Evolutionary conservation across 2,797 vertebrate species (phyloP).

Genomic region (Cheirogaleus major): DNA sequence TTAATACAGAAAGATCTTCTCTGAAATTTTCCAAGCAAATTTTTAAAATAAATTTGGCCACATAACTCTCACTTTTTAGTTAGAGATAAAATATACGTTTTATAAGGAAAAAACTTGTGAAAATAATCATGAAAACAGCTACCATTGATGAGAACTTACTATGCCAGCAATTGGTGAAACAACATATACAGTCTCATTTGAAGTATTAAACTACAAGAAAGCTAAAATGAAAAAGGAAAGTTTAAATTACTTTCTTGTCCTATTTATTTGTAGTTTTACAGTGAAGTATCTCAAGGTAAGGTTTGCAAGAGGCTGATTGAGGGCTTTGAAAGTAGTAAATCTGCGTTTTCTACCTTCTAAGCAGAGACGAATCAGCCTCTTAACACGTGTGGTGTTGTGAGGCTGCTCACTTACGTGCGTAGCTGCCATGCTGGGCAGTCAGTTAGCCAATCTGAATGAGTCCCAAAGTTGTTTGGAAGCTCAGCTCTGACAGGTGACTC

Average conservation of each 20-base stretch:
- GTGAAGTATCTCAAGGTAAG: background rate
- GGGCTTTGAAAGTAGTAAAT: background rate
- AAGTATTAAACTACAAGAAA: background rate
- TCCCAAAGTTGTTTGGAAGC: background rate
- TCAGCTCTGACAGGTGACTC: background rate
- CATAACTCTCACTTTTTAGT: background rate
- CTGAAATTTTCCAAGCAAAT: background rate
- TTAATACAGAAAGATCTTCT: background rate
- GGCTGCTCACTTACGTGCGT: background rate
- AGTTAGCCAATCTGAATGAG: background rate
- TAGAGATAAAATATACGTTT: background rate
- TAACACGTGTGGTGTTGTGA: background rate
- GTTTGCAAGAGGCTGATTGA: background rate
- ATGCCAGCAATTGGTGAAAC: background rate
- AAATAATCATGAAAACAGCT: background rate
- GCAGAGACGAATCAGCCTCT: background rate
- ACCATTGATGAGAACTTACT: background rate
- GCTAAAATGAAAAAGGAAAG: background rate
- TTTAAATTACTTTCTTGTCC: background rate
- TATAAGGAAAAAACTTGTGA: background rate
- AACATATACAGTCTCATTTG: background rate
- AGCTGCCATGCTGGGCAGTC: background rate
- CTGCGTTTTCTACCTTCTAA: background rate
- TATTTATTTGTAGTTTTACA: background rate
- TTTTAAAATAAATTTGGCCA: background rate